phyloP scores from a whole-genome alignment of 2,113 vertebrate genomes.

The Pundamilia nyererei region DNA sequence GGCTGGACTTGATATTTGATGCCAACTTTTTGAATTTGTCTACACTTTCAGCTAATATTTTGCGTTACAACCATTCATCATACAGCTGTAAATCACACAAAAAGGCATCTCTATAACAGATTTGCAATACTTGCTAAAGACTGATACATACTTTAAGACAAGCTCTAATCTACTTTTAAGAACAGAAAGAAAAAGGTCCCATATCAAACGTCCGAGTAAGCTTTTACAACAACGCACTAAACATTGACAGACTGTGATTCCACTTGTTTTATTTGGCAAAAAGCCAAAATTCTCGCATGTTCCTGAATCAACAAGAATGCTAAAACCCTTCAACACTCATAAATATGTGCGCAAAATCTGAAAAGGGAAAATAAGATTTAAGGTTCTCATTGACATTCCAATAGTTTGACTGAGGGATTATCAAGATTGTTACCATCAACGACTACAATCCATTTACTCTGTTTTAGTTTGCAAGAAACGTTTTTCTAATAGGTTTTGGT shows the following conservation, averaged over 20 bases:
- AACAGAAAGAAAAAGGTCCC: neutral
- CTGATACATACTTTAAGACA: neutral
- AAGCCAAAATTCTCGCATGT: neutral
- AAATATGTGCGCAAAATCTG: neutral
- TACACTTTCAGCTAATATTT: neutral
- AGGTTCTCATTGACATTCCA: neutral
- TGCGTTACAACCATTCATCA: neutral
- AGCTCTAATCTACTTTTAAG: neutral
- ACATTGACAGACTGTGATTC: neutral
- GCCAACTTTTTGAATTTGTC: neutral
- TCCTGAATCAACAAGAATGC: neutral
- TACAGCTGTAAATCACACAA: neutral
- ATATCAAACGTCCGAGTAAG: fast-evolving
- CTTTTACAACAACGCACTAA: too few relatives aligned
- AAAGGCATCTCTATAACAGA: neutral
- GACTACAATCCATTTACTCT: neutral
- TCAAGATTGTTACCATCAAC: neutral
- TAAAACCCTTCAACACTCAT: neutral
- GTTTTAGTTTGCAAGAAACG: neutral
- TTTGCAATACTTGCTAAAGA: neutral
- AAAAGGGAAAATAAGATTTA: neutral
- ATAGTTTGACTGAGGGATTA: neutral
- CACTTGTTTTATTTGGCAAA: neutral
- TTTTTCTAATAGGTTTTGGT: neutral
- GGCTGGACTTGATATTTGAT: neutral